Evolutionary conservation across 2,797 vertebrate genomes (phyloP).

Genomic region (Emydoidea blandingii): DNA sequence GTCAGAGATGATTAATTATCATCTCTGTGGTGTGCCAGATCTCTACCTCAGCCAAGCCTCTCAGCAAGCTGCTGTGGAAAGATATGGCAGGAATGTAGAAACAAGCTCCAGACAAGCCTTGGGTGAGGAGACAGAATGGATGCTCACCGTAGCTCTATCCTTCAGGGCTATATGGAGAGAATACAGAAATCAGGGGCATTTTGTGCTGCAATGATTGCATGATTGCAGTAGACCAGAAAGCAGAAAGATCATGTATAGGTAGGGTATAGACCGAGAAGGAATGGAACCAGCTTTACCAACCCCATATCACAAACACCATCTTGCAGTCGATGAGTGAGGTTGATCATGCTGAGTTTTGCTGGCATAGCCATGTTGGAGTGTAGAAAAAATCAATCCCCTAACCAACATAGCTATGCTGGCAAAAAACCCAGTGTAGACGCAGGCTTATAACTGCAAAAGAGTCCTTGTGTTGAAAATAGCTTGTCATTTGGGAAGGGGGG

Average conservation of each 20-base stretch:
- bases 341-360: neutral
- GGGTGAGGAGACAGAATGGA: neutral
- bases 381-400: neutral
- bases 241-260: neutral
- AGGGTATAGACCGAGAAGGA: neutral
- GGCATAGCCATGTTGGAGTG: neutral
- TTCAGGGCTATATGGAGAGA: neutral
- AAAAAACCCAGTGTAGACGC: neutral
- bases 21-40: fast-evolving
- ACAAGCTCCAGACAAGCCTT: neutral
- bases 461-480: neutral
- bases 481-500: neutral
- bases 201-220: neutral
- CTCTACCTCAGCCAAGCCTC: neutral
- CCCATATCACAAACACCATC: neutral
- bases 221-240: neutral
- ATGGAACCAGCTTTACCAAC: neutral
- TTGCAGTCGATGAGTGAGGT: neutral
- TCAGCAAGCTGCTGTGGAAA: neutral
- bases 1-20: neutral
- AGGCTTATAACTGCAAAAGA: neutral
- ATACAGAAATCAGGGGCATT: neutral
- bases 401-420: neutral
- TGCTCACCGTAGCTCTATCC: neutral
- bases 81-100: neutral